phyloP scores from a whole-genome alignment of 2,888 invertebrate species.

The Drosophila paramelanica region DNA sequence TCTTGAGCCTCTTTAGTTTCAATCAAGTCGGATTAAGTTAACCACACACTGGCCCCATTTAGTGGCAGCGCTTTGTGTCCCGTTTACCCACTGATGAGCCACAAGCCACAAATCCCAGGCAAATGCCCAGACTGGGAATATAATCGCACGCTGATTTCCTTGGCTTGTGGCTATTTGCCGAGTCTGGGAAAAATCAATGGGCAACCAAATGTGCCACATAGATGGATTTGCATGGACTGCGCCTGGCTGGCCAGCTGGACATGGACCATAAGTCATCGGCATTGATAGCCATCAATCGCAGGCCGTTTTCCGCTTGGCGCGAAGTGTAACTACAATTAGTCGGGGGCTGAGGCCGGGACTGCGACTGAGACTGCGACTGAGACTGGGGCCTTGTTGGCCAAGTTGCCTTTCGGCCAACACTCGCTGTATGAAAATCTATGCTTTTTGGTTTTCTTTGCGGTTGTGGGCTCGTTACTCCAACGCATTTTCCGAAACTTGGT shows the following conservation, averaged over 20 bases:
- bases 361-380: conserved; percentile 1
- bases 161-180: conserved; percentile 66
- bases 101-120: conserved; percentile 22
- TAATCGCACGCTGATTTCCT: conserved; percentile 49
- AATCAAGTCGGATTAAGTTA: conserved; percentile 46
- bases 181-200: conserved; percentile 72
- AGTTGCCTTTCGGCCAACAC: conserved; percentile 50
- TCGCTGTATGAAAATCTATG: conserved; percentile 63
- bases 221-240: conserved; percentile 61
- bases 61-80: conserved; percentile 28
- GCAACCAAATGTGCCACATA: conserved; percentile 63
- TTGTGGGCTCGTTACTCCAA: conserved; percentile 72
- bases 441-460: background rate
- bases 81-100: conserved; percentile 32
- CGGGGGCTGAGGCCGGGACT: conserved; percentile 44
- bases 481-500: conserved; percentile 74
- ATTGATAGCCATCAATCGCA: conserved; percentile 80
- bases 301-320: conserved; percentile 65
- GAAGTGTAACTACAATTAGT: conserved; percentile 79
- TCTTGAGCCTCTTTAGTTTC: conserved; percentile 37
- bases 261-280: conserved; percentile 72
- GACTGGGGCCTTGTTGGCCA: conserved; percentile 24
- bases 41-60: conserved; percentile 46
- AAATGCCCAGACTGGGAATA: conserved; percentile 24
- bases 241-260: conserved; percentile 30